phyloP scores from a whole-genome alignment of 2,797 vertebrate species.

The Yasuhikotakia modesta region DNA sequence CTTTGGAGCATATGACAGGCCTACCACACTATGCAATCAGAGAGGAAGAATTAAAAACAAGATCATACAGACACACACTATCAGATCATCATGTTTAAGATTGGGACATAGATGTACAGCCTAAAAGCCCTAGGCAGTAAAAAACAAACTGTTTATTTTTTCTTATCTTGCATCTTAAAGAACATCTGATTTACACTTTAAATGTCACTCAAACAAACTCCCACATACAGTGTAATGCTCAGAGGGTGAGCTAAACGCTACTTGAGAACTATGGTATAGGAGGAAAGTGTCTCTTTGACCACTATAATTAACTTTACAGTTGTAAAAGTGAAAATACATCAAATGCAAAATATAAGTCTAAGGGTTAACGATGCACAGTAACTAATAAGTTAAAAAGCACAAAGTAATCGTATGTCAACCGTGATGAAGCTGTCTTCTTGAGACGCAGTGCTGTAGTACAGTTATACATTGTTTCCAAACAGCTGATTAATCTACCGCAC shows the following conservation, averaged over 20 bases:
- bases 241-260: slow-evolving; percentile 1
- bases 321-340: slow-evolving; percentile 24
- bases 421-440: slow-evolving; percentile 1
- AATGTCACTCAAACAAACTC: background rate
- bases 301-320: slow-evolving; percentile 18
- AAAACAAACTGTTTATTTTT: background rate
- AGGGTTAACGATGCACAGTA: no score
- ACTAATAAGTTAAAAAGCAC: no score
- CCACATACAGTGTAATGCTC: background rate
- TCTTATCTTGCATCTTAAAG: background rate
- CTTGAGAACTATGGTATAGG: background rate
- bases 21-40: background rate
- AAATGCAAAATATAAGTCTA: background rate
- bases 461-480: slow-evolving; percentile 47
- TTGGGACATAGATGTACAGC: slow-evolving; percentile 1
- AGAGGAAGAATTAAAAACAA: slow-evolving; percentile 12
- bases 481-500: slow-evolving; percentile 48
- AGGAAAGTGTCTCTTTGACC: slow-evolving; percentile 34
- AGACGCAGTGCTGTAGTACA: slow-evolving; percentile 13
- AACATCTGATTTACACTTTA: slow-evolving; percentile 11
- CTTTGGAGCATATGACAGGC: slow-evolving; percentile 7
- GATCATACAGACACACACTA: slow-evolving; percentile 11
- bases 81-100: background rate
- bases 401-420: background rate
- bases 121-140: background rate